Conservation (phyloP, 2,888 invertebrate genomes). For the Dynastes grantii region DNA sequence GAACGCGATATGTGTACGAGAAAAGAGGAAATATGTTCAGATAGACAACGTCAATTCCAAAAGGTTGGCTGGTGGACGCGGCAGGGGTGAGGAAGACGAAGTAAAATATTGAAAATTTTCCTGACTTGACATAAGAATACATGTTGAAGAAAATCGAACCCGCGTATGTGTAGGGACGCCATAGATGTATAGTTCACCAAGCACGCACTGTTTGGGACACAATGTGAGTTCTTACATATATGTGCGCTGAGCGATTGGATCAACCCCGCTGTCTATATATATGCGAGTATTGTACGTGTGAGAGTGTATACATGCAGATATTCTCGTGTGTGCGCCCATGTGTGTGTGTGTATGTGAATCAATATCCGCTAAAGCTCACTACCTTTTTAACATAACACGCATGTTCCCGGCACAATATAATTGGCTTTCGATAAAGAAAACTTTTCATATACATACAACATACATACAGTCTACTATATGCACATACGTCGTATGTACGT, state of each 20-base stretch:
- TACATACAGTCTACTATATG: constrained; percentile 52
- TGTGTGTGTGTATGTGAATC: constrained; percentile 62
- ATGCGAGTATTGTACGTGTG: constrained; percentile 35
- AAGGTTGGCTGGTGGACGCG: constrained; percentile 15
- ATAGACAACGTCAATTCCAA: constrained; percentile 42
- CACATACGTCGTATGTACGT: constrained; percentile 50
- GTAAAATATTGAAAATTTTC: constrained; percentile 52
- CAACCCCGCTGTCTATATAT: constrained; percentile 59
- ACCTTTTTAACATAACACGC: too few relatives aligned
- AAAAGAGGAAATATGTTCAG: constrained; percentile 31
- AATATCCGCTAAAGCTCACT: constrained; percentile 64
- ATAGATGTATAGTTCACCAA: constrained; percentile 57
- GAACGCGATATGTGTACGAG: constrained; percentile 20
- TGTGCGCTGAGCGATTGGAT: constrained; percentile 60
- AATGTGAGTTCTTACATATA: constrained; percentile 53
- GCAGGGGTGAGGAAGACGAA: constrained; percentile 20
- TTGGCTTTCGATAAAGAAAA: constrained; percentile 61
- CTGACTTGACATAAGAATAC: constrained; percentile 53
- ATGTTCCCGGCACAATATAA: constrained; percentile 60
- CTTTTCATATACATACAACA: constrained; percentile 49
- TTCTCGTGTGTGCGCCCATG: constrained; percentile 46
- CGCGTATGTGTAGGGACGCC: constrained; percentile 56
- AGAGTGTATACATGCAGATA: constrained; percentile 38
- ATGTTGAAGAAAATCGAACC: constrained; percentile 57
- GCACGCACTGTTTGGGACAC: constrained; percentile 54